Conservation (phyloP, 2,113 vertebrate genomes). For the Prochilodus magdalenae region DNA sequence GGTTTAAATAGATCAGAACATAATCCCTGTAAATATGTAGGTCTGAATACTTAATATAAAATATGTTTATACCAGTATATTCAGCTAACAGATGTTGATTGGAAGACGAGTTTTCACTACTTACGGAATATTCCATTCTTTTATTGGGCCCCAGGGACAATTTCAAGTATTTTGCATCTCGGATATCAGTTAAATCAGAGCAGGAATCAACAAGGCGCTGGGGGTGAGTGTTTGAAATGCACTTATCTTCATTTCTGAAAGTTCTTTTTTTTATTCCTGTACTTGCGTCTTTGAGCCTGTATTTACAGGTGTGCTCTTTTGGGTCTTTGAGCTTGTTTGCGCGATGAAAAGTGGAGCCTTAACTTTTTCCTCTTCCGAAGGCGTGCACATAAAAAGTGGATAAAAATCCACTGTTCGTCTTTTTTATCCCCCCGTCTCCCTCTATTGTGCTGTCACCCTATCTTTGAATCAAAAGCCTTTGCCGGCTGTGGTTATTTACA, state of each 20-base stretch:
- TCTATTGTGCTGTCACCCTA: slow-evolving; percentile 81
- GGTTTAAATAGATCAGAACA: too few species aligned
- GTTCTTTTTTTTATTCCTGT: background rate
- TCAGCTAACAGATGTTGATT: background rate
- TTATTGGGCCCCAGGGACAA: background rate
- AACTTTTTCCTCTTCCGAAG: background rate
- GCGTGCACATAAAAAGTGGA: background rate
- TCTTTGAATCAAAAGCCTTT: slow-evolving; percentile 81
- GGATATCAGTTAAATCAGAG: background rate
- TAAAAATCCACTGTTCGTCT: slow-evolving; percentile 47
- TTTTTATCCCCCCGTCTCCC: slow-evolving; percentile 43
- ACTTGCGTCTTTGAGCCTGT: background rate
- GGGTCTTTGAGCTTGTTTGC: slow-evolving; percentile 10
- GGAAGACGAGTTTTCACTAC: background rate
- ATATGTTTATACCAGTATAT: too few species aligned
- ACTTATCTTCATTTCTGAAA: background rate
- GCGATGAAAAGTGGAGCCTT: slow-evolving; percentile 29
- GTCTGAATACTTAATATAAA: too few species aligned
- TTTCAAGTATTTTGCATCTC: background rate
- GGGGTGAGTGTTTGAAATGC: background rate
- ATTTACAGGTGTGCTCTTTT: slow-evolving; percentile 16
- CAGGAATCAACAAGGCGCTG: background rate
- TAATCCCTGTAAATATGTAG: too few species aligned
- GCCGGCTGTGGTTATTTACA: slow-evolving; percentile 83
- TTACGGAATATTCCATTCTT: background rate